Evolutionary conservation across 2,888 invertebrate species (phyloP).

Genomic region (Metacarcinus magister): DNA sequence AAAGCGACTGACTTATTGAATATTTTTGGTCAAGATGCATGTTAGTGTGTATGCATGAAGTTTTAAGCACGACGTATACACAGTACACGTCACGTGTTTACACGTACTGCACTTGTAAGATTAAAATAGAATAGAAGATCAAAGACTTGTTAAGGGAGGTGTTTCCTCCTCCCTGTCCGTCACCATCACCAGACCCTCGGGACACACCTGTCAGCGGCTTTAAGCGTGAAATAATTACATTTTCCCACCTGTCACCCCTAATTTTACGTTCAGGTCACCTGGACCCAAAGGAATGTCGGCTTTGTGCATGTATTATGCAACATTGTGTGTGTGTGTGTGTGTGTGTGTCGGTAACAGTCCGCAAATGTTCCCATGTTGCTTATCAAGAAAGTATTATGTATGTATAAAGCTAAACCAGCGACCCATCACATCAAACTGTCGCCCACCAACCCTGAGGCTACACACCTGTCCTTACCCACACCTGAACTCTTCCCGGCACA

Average conservation of each 20-base stretch:
- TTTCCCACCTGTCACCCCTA: slow-evolving; percentile 3
- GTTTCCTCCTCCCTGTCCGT: not conserved
- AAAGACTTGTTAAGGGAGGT: not conserved
- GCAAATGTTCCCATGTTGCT: not conserved
- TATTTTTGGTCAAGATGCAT: not conserved
- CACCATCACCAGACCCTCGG: not conserved
- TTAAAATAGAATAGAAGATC: not conserved
- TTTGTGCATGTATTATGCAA: not conserved
- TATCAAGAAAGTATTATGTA: not conserved
- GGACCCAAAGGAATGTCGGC: not conserved
- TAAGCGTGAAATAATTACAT: not conserved
- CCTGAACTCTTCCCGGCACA: too few relatives aligned
- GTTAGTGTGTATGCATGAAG: not conserved
- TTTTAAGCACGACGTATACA: not conserved
- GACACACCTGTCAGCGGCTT: not conserved
- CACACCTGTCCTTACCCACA: too few relatives aligned
- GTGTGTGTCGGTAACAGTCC: too few relatives aligned
- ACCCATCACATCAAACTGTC: too few relatives aligned
- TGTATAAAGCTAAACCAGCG: too few relatives aligned
- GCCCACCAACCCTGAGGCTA: too few relatives aligned
- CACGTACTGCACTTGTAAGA: not conserved
- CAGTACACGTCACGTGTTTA: not conserved
- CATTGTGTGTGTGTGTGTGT: too few relatives aligned
- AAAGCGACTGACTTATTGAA: not conserved
- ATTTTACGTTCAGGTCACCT: not conserved